Conservation (phyloP, 2,797 vertebrate species). For the Epinephelus awoara region DNA sequence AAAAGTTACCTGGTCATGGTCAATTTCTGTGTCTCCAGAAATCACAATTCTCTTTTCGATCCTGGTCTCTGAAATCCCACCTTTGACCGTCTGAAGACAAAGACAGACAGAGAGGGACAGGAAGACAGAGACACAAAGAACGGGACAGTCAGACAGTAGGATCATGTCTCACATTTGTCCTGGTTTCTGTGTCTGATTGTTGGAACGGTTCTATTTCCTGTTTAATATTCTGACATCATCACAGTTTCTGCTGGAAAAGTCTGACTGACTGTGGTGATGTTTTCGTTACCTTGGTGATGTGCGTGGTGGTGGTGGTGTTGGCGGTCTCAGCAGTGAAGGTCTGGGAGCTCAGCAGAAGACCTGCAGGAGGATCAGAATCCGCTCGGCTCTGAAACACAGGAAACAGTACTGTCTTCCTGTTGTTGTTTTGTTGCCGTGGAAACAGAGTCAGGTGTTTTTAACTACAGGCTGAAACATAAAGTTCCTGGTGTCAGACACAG, state of each 20-base stretch:
- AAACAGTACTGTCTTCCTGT: too few relatives aligned
- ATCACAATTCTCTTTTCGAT: slow-evolving; percentile 98
- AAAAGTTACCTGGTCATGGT: slow-evolving; percentile 55
- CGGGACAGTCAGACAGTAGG: not conserved
- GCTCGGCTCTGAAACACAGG: slow-evolving; percentile 82
- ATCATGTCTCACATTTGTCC: too few relatives aligned
- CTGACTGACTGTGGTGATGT: too few relatives aligned
- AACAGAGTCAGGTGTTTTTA: too few relatives aligned
- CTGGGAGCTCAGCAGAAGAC: slow-evolving; percentile 93
- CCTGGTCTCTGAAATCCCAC: slow-evolving; percentile 95
- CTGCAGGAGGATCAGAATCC: slow-evolving; percentile 83
- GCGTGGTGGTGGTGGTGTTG: slow-evolving; percentile 94
- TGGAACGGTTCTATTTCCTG: too few relatives aligned
- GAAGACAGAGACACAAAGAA: not conserved
- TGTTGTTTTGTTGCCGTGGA: too few relatives aligned
- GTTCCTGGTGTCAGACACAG: not conserved
- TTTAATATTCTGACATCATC: too few relatives aligned
- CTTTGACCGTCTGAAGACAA: slow-evolving; percentile 90
- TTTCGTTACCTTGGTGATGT: slow-evolving; percentile 82
- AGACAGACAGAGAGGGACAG: not conserved
- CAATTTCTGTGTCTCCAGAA: slow-evolving; percentile 95
- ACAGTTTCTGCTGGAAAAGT: too few relatives aligned
- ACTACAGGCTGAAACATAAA: too few relatives aligned
- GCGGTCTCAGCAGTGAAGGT: slow-evolving; percentile 94
- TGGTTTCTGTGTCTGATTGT: too few relatives aligned